phyloP scores from a whole-genome alignment of 2,113 vertebrate genomes.

The Isichthys henryi region DNA sequence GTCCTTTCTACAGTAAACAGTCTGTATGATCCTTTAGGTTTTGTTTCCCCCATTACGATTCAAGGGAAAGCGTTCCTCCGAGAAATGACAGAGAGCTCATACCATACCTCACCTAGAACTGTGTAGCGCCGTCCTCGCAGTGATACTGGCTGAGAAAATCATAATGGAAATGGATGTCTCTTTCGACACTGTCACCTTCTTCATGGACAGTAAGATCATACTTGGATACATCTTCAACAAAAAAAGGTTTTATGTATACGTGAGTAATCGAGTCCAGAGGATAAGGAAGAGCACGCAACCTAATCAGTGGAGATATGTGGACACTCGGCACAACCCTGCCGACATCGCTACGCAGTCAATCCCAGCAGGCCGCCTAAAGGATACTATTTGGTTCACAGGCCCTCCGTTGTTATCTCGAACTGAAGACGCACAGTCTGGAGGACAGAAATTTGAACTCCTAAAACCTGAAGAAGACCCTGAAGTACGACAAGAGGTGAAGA shows the following conservation, averaged over 20 bases:
- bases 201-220: constrained; percentile 3
- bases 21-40: constrained; percentile 19
- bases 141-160: background rate
- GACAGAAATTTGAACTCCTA: background rate
- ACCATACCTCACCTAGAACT: background rate
- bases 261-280: background rate
- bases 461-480: background rate
- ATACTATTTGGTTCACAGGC: background rate
- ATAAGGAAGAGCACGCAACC: background rate
- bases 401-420: background rate
- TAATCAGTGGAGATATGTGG: background rate
- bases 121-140: background rate
- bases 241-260: background rate
- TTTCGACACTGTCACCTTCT: no score
- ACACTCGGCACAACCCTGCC: background rate
- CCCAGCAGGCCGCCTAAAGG: background rate
- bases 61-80: constrained; percentile 13
- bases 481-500: background rate
- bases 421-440: no score
- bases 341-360: background rate
- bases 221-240: background rate
- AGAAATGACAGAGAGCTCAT: constrained; percentile 14
- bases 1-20: constrained; percentile 24
- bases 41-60: constrained; percentile 2
- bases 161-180: no score